Conservation (phyloP, 1,140 invertebrate genomes). For the Drosophila prosaltans region DNA sequence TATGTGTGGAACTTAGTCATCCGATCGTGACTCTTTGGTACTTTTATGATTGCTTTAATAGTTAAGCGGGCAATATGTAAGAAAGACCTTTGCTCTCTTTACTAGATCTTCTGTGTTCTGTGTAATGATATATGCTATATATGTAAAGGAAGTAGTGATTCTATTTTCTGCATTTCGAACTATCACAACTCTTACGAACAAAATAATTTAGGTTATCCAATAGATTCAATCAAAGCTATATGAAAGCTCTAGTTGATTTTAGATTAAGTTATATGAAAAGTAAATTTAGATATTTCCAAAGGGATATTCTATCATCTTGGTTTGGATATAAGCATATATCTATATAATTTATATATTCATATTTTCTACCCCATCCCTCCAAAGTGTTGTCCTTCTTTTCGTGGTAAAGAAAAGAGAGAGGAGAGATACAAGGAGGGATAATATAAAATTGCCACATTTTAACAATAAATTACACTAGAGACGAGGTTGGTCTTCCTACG, state of each 20-base stretch:
- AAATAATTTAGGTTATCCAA: too few species aligned
- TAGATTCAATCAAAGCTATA: too few species aligned
- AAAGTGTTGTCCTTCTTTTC: neutral
- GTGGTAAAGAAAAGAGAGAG: too few species aligned
- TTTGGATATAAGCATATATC: neutral
- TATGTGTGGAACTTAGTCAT: neutral
- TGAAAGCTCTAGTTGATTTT: neutral
- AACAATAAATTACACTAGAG: constrained; percentile 61
- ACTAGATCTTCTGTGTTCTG: too few species aligned
- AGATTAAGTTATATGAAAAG: neutral
- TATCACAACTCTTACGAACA: too few species aligned
- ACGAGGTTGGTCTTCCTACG: constrained; percentile 26
- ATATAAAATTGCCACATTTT: constrained; percentile 67
- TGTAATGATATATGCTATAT: too few species aligned
- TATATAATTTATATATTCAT: constrained; percentile 8
- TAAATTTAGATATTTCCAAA: neutral
- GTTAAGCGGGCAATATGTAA: too few species aligned
- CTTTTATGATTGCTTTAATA: too few species aligned
- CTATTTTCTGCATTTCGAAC: too few species aligned
- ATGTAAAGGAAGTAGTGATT: too few species aligned
- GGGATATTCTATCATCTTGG: too few species aligned
- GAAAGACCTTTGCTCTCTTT: too few species aligned
- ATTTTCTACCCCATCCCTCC: neutral
- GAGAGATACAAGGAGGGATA: neutral
- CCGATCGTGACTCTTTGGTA: neutral